Evolutionary conservation across 2,888 invertebrate species (phyloP), one percentile per base, ranked within the genome.

Genomic region (Neria commutata): DNA sequence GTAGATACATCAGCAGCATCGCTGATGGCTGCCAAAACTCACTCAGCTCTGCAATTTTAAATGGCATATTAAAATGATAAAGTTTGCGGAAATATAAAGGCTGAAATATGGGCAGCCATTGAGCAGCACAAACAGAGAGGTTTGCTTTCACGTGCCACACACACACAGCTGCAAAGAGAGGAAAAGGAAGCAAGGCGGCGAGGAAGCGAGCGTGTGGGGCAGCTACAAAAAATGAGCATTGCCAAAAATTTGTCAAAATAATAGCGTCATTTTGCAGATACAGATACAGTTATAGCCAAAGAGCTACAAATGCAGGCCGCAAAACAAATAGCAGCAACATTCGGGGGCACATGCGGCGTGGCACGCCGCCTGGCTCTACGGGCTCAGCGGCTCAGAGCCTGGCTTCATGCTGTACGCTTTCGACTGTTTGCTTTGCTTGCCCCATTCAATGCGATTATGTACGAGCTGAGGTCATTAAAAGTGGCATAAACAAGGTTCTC

Each of bases 211-310:
- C n/a, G n/a, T n/a, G n/a, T n/a, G 33, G 37, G n/a, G 37, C 16
- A 55, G 33, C 21, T 33, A 49, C 56, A 66, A 62, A 62, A 60
- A 63, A 54, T 46, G 45, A 47, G 34, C 69, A 67, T 69, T 72
- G 73, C 73, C 73, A 75, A 76, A 76, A 74, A 76, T 76, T 76
- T 75, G 76, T 75, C 76, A 75, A 73, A 74, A 72, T 75, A 75
- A 74, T 75, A 73, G 75, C 73, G 72, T 73, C 70, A 72, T 74
- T 73, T 66, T 73, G 72, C 71, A 72, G 68, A 72, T 67, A 74
- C 64, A 37, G 5, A 29, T 29, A 29, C 11, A n/a, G n/a, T n/a
- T n/a, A n/a, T n/a, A n/a, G n/a, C n/a, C n/a, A n/a, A n/a, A n/a
- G n/a, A n/a, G n/a, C n/a, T n/a, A n/a, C n/a, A n/a, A n/a, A n/a